Evolutionary conservation across 2,113 vertebrate species (phyloP).

Genomic region (Sinocyclocheilus anshuiensis): DNA sequence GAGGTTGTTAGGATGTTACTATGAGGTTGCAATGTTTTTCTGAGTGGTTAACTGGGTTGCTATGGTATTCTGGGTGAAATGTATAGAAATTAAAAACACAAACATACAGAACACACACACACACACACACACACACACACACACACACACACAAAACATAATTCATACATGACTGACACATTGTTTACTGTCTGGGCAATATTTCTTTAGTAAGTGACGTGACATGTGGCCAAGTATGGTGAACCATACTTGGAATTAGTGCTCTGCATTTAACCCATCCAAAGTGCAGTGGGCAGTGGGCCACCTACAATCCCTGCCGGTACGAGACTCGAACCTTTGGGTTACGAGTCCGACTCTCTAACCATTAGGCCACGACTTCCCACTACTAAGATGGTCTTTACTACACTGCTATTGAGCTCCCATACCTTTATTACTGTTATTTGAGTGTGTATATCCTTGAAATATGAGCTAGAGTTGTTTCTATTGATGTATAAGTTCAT

Average conservation of each 20-base stretch:
- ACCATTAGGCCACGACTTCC: too few relatives aligned
- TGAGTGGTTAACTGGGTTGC: not conserved
- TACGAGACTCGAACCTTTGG: too few relatives aligned
- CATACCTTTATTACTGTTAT: not conserved
- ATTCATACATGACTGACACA: not conserved
- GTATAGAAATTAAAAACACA: not conserved
- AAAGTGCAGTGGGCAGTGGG: too few relatives aligned
- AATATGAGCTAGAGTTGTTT: constrained; percentile 17
- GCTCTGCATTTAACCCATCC: too few relatives aligned
- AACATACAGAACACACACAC: not conserved
- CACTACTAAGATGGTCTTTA: not conserved
- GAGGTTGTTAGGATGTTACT: not conserved
- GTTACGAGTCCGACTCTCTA: too few relatives aligned
- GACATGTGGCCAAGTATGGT: too few relatives aligned
- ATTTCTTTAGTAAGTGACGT: too few relatives aligned
- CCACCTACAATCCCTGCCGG: too few relatives aligned
- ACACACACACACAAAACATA: not conserved
- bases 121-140: not conserved
- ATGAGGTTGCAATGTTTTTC: not conserved
- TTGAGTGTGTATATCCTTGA: not conserved
- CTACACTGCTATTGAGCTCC: not conserved
- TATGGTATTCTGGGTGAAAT: not conserved
- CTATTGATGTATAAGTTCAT: not conserved
- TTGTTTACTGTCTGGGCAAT: not conserved
- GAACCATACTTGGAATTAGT: too few relatives aligned